These are phyloP conservation scores for Ellobius talpinus DNA, from an alignment of 2,113 vertebrate genomes.

Conservation along the genomic window DNA sequence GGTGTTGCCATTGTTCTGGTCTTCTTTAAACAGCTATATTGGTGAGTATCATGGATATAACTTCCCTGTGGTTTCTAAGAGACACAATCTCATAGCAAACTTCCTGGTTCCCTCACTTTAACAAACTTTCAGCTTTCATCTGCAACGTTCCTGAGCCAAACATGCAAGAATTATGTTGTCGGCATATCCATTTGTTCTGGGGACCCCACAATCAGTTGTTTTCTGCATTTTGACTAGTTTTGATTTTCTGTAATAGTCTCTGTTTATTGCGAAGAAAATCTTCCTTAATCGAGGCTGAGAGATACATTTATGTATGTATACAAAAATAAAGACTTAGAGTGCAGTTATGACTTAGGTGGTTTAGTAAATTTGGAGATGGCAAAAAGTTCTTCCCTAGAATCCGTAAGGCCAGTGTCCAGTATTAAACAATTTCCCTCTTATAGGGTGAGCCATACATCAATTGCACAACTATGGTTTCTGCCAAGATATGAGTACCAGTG, in stretches of 20 bases:
- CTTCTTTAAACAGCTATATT: background rate
- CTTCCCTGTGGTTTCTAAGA: background rate
- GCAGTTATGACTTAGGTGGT: background rate
- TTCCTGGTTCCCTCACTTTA: background rate
- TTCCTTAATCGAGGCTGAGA: background rate
- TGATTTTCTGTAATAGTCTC: background rate
- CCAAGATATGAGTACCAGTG: background rate
- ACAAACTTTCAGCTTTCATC: background rate
- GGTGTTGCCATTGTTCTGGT: background rate
- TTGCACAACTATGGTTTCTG: background rate
- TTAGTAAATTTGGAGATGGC: background rate
- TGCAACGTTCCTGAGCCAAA: background rate
- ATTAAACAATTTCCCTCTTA: background rate
- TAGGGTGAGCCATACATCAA: background rate
- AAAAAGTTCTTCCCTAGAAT: background rate
- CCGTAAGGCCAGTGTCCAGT: background rate
- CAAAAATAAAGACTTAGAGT: background rate
- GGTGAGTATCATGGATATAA: background rate
- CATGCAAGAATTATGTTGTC: background rate
- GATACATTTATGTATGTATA: background rate
- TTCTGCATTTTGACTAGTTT: background rate
- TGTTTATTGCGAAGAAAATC: background rate
- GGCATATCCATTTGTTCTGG: background rate
- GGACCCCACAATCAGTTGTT: background rate
- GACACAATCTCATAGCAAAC: background rate